Evolutionary conservation across 1,140 invertebrate species (phyloP).

Genomic region (Camponotus vicinus): DNA sequence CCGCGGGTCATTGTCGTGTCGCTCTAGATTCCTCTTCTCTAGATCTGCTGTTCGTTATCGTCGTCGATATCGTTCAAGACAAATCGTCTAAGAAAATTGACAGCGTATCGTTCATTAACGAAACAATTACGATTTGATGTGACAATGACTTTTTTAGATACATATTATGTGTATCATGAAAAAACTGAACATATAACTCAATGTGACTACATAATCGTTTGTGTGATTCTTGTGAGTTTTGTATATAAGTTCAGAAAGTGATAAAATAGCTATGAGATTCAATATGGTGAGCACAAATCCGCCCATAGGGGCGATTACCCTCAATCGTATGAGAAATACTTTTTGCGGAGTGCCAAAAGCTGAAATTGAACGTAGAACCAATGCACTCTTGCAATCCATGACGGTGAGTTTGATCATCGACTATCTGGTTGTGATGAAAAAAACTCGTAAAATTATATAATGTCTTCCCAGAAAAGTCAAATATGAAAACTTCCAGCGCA

Average conservation of each 20-base stretch:
- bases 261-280: slow-evolving; percentile 21
- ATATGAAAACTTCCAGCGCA: background rate
- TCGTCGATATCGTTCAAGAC: slow-evolving; percentile 8
- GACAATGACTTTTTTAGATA: background rate
- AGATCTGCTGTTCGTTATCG: slow-evolving; percentile 35
- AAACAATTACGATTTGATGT: background rate
- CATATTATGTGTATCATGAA: background rate
- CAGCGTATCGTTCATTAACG: background rate
- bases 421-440: background rate
- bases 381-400: slow-evolving; percentile 90
- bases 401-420: slow-evolving; percentile 88
- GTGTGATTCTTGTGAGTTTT: slow-evolving; percentile 3
- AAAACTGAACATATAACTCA: background rate
- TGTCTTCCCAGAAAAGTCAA: background rate
- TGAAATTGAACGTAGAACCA: slow-evolving; percentile 90
- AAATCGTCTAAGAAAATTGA: slow-evolving; percentile 18
- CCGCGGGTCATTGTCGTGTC: slow-evolving; percentile 58
- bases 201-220: background rate
- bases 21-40: slow-evolving; percentile 56
- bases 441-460: background rate
- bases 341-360: slow-evolving; percentile 93
- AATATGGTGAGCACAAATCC: slow-evolving; percentile 77
- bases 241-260: background rate
- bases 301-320: slow-evolving; percentile 63
- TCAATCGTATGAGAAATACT: slow-evolving; percentile 85